Evolutionary conservation across 2,888 invertebrate genomes (phyloP), one percentile per base, ranked within the genome.

Genomic region (Ormyrus thymus): DNA sequence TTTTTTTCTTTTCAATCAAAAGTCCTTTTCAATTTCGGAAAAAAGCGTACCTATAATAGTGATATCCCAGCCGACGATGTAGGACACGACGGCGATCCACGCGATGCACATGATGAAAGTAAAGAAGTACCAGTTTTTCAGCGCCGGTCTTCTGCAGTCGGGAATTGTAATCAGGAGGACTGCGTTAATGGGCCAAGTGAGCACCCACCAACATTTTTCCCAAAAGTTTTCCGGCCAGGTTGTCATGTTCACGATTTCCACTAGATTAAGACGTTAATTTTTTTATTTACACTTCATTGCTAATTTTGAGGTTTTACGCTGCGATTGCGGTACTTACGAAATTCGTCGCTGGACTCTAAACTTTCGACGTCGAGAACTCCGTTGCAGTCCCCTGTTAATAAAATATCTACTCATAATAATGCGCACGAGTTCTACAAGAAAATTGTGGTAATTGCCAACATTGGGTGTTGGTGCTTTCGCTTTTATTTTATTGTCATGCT

Each of bases 41-140:
- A 29, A 2, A 29, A 29, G 3, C 29, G 29, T 91, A 96, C 96
- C 97, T 78, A 96, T 92, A 61, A 94, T 92, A 74, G 96, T 94
- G 74, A 97, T 96, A 86, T 96, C 93, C 96, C 97, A 97, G 43
- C 96, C 95, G 62, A 95, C 94, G n/a, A 96, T 82, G 87, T 97
- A 97, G 0, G 97, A 95, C 7, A 95, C 93, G 1, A 92, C 90
- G 0, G 95, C 95, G 81, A 97, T 95, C 96, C 97, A 97, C 0
- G 94, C 90, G 76, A 96, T 92, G 86, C 96, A 96, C 94, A 96
- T 94, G 8, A 93, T 77, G 86, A 97, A 96, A 0, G 96, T 95
- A 0, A 94, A 82, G 0, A 93, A 91, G 85, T 93, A 95, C 84
- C 86, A 89, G 6, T 85, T 83, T 77, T 78, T 86, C 43, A 94